phyloP scores from a whole-genome alignment of 2,888 invertebrate genomes.

The Nymphalis urticae region DNA sequence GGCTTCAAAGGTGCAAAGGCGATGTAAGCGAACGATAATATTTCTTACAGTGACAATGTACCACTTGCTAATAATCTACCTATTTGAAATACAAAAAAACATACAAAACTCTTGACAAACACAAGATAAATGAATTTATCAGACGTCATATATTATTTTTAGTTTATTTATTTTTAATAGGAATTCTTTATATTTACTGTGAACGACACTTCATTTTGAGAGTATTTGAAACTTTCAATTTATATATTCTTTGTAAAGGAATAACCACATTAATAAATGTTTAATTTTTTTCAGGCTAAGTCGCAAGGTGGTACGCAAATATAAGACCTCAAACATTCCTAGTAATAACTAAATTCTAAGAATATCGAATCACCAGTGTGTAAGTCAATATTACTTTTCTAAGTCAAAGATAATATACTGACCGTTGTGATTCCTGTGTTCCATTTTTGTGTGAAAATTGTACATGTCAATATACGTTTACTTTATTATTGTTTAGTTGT shows the following conservation, averaged over 20 bases:
- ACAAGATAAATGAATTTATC: too few relatives aligned
- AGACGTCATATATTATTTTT: not conserved
- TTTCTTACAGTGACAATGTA: too few relatives aligned
- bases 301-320: constrained; percentile 9
- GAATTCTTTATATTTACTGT: not conserved
- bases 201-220: not conserved
- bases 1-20: too few relatives aligned
- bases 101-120: too few relatives aligned
- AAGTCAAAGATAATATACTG: not conserved
- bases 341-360: not conserved
- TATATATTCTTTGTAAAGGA: too few relatives aligned
- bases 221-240: too few relatives aligned
- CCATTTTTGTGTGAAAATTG: not conserved
- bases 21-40: too few relatives aligned
- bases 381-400: not conserved
- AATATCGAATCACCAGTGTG: not conserved
- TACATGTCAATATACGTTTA: not conserved
- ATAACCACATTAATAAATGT: not conserved
- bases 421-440: too few relatives aligned
- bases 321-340: not conserved
- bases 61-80: too few relatives aligned
- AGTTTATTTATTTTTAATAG: not conserved
- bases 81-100: too few relatives aligned
- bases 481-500: too few relatives aligned
- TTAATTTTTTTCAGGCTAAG: constrained; percentile 6